Base-by-base conservation (phyloP, 2,888 invertebrate species). In the Chaetogeoica ovagalla region DNA sequence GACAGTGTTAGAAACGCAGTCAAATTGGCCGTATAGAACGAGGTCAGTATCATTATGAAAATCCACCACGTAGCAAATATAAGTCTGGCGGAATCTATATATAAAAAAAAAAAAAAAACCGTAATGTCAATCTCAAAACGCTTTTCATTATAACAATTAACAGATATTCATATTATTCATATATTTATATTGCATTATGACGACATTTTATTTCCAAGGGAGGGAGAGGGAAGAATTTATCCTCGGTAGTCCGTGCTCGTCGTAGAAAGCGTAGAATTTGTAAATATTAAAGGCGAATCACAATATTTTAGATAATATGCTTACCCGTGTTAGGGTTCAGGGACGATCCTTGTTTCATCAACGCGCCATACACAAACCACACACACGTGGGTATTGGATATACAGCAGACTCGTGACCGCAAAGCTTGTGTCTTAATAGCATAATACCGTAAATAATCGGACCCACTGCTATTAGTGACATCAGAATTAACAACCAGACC, bases 41-140 rank as follows among this genome's bases (percentile, higher is more conserved):
- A 93, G 0, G 95, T 94, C 69, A 95, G 87, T 73, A 95, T 90
- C 59, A 94, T 93, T 83, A 95, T 94, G 86, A 94, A 95, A 82
- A 96, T 90, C 95, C 95, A 95, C 95, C 95, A 95, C 0, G 94
- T 94, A 15, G 94, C 94, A 86, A 95, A 95, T 13, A 95, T 88
- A 59, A 95, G 88, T 74, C 95, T 89, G 0, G 94, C 92, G 30
- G 94, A 92, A 86, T 94, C 95, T 95, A 86, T 17, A 89, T 87
- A 83, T 82, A 43, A 43, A 43, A 43, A 87, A 83, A 87, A 83
- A 82, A 39, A 39, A 39, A 39, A 87, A 83, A 82, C 43, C 43
- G 21, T 21, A 8, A 2, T 37, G 3, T 65, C 1, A 48, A 59
- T 21, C 9, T 7, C 3, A 15, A 60, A 23, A 60, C 8, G 13